Percentiles rank a stretch among this genome's conserved stretches.
phyloP scores from a whole-genome alignment of 1,140 invertebrate species.

The Archivesica marissinica region DNA sequence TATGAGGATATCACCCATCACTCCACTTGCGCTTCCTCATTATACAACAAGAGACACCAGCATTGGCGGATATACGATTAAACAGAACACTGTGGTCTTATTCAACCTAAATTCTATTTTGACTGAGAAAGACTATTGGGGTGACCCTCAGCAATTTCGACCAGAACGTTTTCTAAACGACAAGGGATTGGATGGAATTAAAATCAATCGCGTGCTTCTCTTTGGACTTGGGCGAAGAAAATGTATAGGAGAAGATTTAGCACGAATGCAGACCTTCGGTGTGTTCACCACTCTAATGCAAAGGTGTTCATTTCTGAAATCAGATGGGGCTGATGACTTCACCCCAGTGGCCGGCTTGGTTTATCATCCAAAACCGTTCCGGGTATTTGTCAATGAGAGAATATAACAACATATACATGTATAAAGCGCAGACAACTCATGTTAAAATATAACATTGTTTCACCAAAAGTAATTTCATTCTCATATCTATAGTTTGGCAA shows the following conservation, averaged over 20 bases:
- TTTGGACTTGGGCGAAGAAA: conserved; percentile 16
- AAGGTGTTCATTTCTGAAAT: conserved; percentile 3
- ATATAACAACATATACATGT: neutral
- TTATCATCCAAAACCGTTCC: neutral
- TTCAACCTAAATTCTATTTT: conserved; percentile 5
- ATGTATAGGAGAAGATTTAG: conserved; percentile 25
- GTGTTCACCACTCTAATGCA: conserved; percentile 20
- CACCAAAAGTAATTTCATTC: neutral
- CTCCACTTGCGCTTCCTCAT: conserved; percentile 81
- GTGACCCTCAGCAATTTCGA: neutral
- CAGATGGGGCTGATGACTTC: neutral
- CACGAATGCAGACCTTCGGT: neutral
- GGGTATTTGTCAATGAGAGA: neutral
- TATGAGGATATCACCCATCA: conserved; percentile 62
- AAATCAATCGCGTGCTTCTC: neutral
- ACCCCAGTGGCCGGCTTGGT: neutral
- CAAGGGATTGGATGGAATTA: neutral
- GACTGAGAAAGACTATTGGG: conserved; percentile 32
- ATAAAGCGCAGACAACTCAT: neutral
- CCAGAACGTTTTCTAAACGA: conserved; percentile 21
- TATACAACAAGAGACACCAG: conserved; percentile 65
- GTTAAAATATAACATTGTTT: neutral
- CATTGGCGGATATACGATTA: conserved; percentile 76
- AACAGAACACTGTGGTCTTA: conserved; percentile 50
- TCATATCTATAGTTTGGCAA: neutral